Percentiles rank a stretch among this genome's conserved stretches.
phyloP scores from a whole-genome alignment of 2,888 invertebrate genomes.

The Euspilapteryx auroguttella region DNA sequence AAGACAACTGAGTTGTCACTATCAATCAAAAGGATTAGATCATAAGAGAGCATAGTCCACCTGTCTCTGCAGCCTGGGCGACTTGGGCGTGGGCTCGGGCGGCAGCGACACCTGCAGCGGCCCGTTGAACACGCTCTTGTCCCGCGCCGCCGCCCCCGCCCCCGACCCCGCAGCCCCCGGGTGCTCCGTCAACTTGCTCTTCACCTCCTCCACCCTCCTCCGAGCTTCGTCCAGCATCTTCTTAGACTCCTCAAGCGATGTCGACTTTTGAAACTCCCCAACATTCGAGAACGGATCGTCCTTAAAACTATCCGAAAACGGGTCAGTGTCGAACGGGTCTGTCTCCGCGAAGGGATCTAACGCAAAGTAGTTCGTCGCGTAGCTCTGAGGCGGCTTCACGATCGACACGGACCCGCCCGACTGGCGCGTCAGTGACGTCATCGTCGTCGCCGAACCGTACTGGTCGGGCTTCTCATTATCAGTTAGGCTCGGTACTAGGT shows the following conservation, averaged over 20 bases:
- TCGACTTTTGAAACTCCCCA: slow-evolving; percentile 36
- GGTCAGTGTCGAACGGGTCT: slow-evolving; percentile 76
- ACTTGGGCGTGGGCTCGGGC: slow-evolving; percentile 58
- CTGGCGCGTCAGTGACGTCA: slow-evolving; percentile 48
- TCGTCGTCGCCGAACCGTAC: slow-evolving; percentile 42
- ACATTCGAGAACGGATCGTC: slow-evolving; percentile 64
- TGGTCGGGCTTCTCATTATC: slow-evolving; percentile 22
- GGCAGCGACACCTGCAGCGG: slow-evolving; percentile 71
- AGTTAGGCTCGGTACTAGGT: slow-evolving; percentile 64
- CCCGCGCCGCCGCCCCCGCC: slow-evolving; percentile 17
- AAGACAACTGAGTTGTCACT: no score
- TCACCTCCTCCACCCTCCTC: slow-evolving; percentile 23
- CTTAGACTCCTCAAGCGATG: slow-evolving; percentile 23
- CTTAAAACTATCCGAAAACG: slow-evolving; percentile 63
- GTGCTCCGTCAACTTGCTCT: no score
- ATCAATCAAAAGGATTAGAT: no score
- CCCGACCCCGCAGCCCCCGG: slow-evolving; percentile 22
- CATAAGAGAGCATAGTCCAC: no score
- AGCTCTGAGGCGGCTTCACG: slow-evolving; percentile 28
- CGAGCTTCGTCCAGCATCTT: no score
- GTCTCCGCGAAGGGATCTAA: slow-evolving; percentile 67
- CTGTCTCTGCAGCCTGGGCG: slow-evolving; percentile 43
- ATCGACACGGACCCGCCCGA: slow-evolving; percentile 53
- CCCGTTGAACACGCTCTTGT: slow-evolving; percentile 58
- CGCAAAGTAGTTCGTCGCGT: slow-evolving; percentile 35